A percentile compares a stretch with the other conserved stretches of the same genome.
phyloP scores from a whole-genome alignment of 2,113 vertebrate genomes.

The Callopanchax toddi region DNA sequence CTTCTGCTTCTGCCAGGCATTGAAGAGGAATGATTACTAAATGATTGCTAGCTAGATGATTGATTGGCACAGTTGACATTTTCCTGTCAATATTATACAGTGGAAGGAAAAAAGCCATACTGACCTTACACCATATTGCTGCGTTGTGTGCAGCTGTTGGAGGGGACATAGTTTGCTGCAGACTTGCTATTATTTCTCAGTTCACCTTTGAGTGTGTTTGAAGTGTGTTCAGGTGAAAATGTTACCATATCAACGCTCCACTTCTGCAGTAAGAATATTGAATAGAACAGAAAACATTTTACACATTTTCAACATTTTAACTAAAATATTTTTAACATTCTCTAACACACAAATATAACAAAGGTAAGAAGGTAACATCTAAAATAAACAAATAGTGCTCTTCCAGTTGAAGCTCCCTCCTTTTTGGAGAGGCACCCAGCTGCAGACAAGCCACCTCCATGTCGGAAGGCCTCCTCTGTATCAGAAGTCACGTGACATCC shows the following conservation, averaged over 20 bases:
- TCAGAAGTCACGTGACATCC: too few species aligned
- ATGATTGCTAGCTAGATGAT: slow-evolving; percentile 63
- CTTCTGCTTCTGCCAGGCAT: slow-evolving; percentile 28
- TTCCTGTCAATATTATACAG: slow-evolving; percentile 48
- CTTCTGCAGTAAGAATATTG: too few species aligned
- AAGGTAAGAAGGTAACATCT: too few species aligned
- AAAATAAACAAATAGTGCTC: too few species aligned
- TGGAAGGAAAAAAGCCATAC: slow-evolving; percentile 4
- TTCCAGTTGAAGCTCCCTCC: too few species aligned
- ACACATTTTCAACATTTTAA: too few species aligned
- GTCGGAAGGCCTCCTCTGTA: too few species aligned
- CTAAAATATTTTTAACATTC: too few species aligned
- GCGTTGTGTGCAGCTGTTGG: slow-evolving; percentile 26
- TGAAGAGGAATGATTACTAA: slow-evolving; percentile 67
- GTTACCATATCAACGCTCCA: not conserved
- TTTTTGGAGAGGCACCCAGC: too few species aligned
- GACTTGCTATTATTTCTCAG: slow-evolving; percentile 6
- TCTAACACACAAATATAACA: too few species aligned
- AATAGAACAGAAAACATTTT: too few species aligned
- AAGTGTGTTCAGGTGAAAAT: not conserved
- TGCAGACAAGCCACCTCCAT: too few species aligned
- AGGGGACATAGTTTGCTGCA: slow-evolving; percentile 4
- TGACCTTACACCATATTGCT: slow-evolving; percentile 39
- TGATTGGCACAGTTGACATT: slow-evolving; percentile 65
- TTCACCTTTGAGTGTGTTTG: not conserved